These are phyloP conservation scores for Phaenicophaeus curvirostris DNA, from an alignment of 2,797 vertebrate species.

Conservation along the genomic window DNA sequence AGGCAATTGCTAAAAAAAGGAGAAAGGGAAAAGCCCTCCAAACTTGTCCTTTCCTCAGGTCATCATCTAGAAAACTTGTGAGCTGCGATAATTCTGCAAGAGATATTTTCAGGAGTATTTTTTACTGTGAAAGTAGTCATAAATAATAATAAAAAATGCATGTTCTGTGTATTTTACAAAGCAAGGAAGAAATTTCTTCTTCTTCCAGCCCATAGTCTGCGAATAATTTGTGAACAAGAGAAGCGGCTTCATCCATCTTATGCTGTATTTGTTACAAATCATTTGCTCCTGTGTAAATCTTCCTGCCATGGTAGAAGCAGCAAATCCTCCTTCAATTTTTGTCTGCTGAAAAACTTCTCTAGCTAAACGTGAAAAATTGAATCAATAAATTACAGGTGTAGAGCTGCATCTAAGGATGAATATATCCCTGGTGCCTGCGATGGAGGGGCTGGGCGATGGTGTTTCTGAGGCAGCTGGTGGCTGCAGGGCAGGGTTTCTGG, in stretches of 20 bases:
- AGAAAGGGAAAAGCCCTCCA: neutral
- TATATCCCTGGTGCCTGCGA: accelerated
- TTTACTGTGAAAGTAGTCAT: slow-evolving; percentile 14
- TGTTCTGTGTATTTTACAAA: neutral
- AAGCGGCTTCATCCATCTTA: slow-evolving; percentile 55
- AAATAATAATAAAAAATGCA: slow-evolving; percentile 27
- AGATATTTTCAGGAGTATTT: neutral
- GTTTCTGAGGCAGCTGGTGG: neutral
- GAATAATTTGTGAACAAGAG: slow-evolving; percentile 38
- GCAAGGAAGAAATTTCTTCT: neutral
- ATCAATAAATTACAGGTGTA: neutral
- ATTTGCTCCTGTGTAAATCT: slow-evolving; percentile 37
- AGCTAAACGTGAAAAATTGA: neutral
- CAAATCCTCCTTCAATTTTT: neutral
- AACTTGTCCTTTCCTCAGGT: neutral
- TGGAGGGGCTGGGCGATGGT: neutral
- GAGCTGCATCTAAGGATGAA: neutral
- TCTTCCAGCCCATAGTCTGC: neutral
- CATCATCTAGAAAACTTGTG: neutral
- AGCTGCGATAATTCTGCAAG: slow-evolving; percentile 16
- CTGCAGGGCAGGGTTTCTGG: neutral
- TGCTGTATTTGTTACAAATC: slow-evolving; percentile 18
- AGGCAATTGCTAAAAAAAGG: neutral
- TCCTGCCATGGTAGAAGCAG: neutral
- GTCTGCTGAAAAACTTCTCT: neutral